Evolutionary conservation across 1,140 invertebrate genomes (phyloP).

Genomic region (Penaeus japonicus): DNA sequence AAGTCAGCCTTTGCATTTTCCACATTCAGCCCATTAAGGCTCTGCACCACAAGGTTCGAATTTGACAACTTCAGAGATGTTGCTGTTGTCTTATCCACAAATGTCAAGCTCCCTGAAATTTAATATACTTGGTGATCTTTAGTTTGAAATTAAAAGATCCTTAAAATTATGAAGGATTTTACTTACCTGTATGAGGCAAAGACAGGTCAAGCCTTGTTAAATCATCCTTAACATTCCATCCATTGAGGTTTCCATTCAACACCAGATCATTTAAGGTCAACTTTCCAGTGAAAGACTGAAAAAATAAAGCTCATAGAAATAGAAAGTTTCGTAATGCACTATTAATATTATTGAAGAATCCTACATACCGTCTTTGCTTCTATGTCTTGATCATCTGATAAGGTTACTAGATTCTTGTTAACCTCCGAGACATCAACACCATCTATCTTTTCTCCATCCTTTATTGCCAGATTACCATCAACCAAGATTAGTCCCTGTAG

Average conservation of each 20-base stretch:
- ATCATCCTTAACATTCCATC: neutral
- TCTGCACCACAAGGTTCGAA: neutral
- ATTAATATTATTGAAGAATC: neutral
- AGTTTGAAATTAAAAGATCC: too few relatives aligned
- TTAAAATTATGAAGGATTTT: too few relatives aligned
- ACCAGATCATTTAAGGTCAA: neutral
- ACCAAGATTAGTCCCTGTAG: neutral
- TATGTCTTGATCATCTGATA: neutral
- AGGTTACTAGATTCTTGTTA: neutral
- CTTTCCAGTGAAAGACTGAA: neutral
- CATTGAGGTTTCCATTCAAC: slow-evolving; percentile 20
- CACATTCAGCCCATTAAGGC: slow-evolving; percentile 19
- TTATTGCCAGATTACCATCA: neutral
- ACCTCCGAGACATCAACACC: neutral
- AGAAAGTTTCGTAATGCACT: neutral
- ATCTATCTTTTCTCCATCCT: neutral
- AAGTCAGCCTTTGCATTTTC: neutral
- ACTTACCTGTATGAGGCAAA: slow-evolving; percentile 19
- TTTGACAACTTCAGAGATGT: neutral
- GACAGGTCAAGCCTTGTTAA: neutral
- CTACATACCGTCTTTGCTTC: neutral
- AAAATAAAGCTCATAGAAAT: neutral
- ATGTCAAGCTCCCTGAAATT: neutral
- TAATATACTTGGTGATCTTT: too few relatives aligned
- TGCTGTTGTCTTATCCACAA: neutral